Evolutionary conservation across 2,797 vertebrate genomes (phyloP).

Genomic region (Scolopax rusticola): DNA sequence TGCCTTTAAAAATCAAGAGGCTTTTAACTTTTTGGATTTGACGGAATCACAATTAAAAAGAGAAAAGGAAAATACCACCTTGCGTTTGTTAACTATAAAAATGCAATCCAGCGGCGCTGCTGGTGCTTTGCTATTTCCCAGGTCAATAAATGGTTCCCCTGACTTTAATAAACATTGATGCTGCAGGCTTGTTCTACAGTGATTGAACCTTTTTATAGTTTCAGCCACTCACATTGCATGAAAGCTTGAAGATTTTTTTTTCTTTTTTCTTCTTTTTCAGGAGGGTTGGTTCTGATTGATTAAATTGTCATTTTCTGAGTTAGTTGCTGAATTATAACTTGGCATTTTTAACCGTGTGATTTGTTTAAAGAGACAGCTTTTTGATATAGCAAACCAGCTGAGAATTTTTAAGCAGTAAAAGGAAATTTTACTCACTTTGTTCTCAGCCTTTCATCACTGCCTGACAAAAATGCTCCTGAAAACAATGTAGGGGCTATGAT

Average conservation of each 20-base stretch:
- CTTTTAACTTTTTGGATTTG: slow-evolving; percentile 52
- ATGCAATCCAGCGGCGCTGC: slow-evolving; percentile 57
- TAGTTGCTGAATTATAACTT: slow-evolving; percentile 73
- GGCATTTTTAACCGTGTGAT: slow-evolving; percentile 60
- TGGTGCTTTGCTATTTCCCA: slow-evolving; percentile 70
- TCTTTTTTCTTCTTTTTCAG: neutral
- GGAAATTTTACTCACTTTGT: slow-evolving; percentile 60
- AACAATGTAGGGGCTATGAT: slow-evolving; percentile 45
- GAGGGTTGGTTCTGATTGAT: slow-evolving; percentile 73
- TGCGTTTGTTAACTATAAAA: slow-evolving; percentile 69
- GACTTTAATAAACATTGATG: slow-evolving; percentile 73
- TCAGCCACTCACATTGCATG: slow-evolving; percentile 54
- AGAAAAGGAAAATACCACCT: slow-evolving; percentile 54
- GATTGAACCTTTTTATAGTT: slow-evolving; percentile 75
- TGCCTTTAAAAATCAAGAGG: slow-evolving; percentile 29
- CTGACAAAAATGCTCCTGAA: slow-evolving; percentile 47
- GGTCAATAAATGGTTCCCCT: slow-evolving; percentile 66
- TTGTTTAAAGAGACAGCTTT: slow-evolving; percentile 71
- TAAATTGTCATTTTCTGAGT: slow-evolving; percentile 75
- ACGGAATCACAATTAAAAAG: slow-evolving; percentile 60
- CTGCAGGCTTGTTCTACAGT: slow-evolving; percentile 70
- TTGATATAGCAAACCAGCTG: slow-evolving; percentile 64
- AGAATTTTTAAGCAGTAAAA: slow-evolving; percentile 64
- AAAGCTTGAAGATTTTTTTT: neutral
- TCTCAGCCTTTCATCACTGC: slow-evolving; percentile 57